A percentile compares a stretch with the other conserved stretches of the same genome.
phyloP scores from a whole-genome alignment of 2,888 invertebrate species.

The Oscheius sp. region DNA sequence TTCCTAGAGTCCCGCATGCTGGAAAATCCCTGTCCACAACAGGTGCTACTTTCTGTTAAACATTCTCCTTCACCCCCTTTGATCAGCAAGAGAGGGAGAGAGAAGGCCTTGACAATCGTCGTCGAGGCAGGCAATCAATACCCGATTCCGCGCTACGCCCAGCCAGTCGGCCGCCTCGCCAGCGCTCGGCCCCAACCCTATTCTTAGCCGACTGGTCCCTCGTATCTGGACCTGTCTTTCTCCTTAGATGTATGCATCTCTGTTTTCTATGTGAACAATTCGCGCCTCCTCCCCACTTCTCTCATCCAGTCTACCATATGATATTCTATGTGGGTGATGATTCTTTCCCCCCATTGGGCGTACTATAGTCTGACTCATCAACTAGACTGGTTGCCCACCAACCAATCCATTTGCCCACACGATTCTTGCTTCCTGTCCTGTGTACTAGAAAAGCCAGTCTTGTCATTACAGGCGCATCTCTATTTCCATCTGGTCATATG shows the following conservation, averaged over 20 bases:
- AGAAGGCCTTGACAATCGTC: slow-evolving; percentile 29
- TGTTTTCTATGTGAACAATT: slow-evolving; percentile 17
- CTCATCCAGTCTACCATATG: too few relatives aligned
- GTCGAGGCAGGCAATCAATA: too few relatives aligned
- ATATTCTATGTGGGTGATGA: too few relatives aligned
- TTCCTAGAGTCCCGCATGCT: slow-evolving; percentile 6
- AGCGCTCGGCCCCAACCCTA: slow-evolving; percentile 35
- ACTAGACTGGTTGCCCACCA: slow-evolving; percentile 16
- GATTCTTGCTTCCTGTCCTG: neutral
- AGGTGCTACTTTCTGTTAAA: slow-evolving; percentile 28
- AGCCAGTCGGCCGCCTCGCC: slow-evolving; percentile 35
- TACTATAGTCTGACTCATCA: slow-evolving; percentile 8
- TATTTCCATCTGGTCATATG: too few relatives aligned
- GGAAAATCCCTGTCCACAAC: slow-evolving; percentile 1
- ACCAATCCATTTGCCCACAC: slow-evolving; percentile 25
- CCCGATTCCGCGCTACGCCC: slow-evolving; percentile 26
- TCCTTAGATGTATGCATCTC: slow-evolving; percentile 21
- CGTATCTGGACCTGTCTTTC: slow-evolving; percentile 25
- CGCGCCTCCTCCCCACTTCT: neutral
- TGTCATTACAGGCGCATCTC: neutral
- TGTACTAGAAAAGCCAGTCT: neutral
- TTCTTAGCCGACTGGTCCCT: slow-evolving; percentile 40
- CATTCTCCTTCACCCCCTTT: neutral
- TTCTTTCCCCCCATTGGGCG: neutral
- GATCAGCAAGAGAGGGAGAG: neutral